Conservation (phyloP, 2,888 invertebrate genomes). For the Ypsolopha scabrella region DNA sequence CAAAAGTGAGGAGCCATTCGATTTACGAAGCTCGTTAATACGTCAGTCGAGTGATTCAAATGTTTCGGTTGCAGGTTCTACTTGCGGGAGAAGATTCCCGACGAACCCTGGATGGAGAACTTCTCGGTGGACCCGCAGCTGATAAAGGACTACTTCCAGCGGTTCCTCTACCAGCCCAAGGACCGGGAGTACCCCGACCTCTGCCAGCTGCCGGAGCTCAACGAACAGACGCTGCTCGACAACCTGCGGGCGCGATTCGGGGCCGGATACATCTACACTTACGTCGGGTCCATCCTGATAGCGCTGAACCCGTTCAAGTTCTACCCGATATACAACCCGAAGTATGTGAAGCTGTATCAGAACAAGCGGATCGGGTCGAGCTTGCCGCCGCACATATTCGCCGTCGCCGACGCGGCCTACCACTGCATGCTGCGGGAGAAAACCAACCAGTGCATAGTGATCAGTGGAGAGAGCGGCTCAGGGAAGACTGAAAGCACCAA, state of each 20-base stretch:
- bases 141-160: constrained; percentile 91
- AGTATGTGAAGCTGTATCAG: constrained; percentile 96
- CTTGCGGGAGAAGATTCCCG: constrained; percentile 86
- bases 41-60: constrained; percentile 18
- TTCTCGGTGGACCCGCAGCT: constrained; percentile 92
- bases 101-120: constrained; percentile 88
- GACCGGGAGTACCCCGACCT: constrained; percentile 96
- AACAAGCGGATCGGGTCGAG: constrained; percentile 91
- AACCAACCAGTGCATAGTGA: constrained; percentile 92
- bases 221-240: constrained; percentile 92
- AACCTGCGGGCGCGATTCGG: constrained; percentile 90
- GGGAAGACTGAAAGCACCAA: constrained; percentile 98
- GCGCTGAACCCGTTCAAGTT: constrained; percentile 96
- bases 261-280: constrained; percentile 95
- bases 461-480: constrained; percentile 95
- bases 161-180: constrained; percentile 91
- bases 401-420: constrained; percentile 94
- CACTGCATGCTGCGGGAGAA: constrained; percentile 93
- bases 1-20: constrained; percentile 34
- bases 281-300: constrained; percentile 95
- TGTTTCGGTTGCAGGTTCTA: constrained; percentile 77
- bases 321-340: constrained; percentile 97
- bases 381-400: constrained; percentile 96
- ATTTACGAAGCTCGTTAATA: background rate
- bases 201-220: constrained; percentile 94